Percentiles rank a stretch among this genome's conserved stretches.
Conservation (phyloP, 2,797 vertebrate species). For the Bufotes viridis region DNA sequence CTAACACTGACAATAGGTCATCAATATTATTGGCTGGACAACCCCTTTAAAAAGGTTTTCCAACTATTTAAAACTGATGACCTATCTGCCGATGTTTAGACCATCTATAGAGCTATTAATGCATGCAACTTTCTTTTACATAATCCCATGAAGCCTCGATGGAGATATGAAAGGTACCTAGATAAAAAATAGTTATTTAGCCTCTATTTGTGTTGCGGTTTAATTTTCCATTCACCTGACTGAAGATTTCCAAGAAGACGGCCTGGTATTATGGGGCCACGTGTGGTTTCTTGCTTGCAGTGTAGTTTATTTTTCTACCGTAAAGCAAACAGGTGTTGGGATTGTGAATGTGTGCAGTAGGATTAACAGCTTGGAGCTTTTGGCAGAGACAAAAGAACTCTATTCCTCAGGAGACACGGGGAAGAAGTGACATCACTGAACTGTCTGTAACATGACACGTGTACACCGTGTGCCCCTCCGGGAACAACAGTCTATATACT, state of each 20-base stretch:
- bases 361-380: constrained; percentile 35
- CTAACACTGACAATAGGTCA: too few relatives aligned
- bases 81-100: background rate
- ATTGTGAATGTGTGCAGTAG: constrained; percentile 41
- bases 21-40: too few relatives aligned
- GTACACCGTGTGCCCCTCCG: background rate
- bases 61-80: too few relatives aligned
- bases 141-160: background rate
- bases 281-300: background rate
- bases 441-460: constrained; percentile 12
- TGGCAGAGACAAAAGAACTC: constrained; percentile 34
- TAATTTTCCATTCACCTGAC: constrained; percentile 7
- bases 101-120: background rate
- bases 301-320: constrained; percentile 43
- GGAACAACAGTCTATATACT: background rate
- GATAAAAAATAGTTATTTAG: background rate
- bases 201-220: background rate
- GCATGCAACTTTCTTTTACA: background rate
- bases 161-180: background rate
- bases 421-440: constrained; percentile 27
- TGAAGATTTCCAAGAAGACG: background rate
- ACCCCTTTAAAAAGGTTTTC: too few relatives aligned
- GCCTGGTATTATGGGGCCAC: background rate
- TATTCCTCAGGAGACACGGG: constrained; percentile 6
- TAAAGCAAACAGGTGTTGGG: constrained; percentile 43